Conservation (phyloP, 2,888 invertebrate species). For the Villa cingulata region DNA sequence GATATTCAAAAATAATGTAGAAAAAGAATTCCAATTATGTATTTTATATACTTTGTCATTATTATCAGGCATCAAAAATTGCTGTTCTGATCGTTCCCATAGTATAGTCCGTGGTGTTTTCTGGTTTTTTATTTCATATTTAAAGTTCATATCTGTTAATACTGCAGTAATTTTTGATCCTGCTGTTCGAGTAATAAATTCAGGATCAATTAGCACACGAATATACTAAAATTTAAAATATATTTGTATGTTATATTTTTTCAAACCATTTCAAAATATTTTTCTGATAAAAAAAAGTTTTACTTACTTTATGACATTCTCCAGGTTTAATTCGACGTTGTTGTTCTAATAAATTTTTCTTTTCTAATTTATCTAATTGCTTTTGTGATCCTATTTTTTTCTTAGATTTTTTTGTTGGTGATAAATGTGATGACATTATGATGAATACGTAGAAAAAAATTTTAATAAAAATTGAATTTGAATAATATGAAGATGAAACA, state of each 20-base stretch:
- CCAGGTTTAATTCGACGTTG: constrained; percentile 30
- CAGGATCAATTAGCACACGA: constrained; percentile 8
- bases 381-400: constrained; percentile 7
- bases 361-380: constrained; percentile 25
- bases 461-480: no score
- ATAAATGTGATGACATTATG: no score
- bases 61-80: constrained; percentile 14
- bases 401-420: constrained; percentile 1
- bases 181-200: background rate
- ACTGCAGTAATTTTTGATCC: background rate
- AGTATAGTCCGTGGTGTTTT: constrained; percentile 19
- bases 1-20: no score
- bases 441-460: no score
- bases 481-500: no score
- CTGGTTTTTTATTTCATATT: constrained; percentile 21
- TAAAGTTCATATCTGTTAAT: constrained; percentile 15
- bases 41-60: no score
- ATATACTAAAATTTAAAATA: constrained; percentile 5
- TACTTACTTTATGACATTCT: constrained; percentile 25
- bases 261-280: background rate
- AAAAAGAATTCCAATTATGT: no score
- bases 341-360: constrained; percentile 25
- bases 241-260: no score
- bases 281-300: no score
- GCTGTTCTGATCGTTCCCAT: constrained; percentile 32